Base-by-base conservation (phyloP, 2,113 vertebrate genomes). In the Plecotus auritus region DNA sequence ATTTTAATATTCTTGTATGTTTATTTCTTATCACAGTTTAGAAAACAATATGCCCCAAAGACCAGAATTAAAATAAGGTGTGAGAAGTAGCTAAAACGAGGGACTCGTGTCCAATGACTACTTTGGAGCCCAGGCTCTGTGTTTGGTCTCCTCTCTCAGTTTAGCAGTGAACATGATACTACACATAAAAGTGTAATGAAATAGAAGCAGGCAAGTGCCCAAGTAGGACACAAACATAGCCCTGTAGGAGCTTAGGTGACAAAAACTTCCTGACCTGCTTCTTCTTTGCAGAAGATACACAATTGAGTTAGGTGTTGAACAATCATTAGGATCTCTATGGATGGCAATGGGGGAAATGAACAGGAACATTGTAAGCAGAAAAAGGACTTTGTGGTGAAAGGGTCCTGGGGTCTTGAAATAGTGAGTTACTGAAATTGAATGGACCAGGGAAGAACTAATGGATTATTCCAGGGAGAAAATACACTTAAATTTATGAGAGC, bases 261-360 rank as follows among this genome's bases (percentile, higher is more conserved):
- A 37, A 26, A 11, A 1, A 0, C 0, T 20, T 35, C 40, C 72
- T 73, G 30, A n/a, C 20, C 23, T 5, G 0, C 9, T 47, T 18
- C 32, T 66, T 3, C 51, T 11, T 59, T 26, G 3, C 16, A 66
- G 20, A 72, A 17, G n/a, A 81, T 22, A 3, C 7, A 6, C 66
- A 20, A 10, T 9, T 32, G 77, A 81, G 32, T 13, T 28, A 45
- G 77, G 42, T 45, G 40, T 77, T 9, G 0, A 8, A 64, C 20
- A 40, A 51, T 51, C 85, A 88, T 40, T 61, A 40, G n/a, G 13
- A 32, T n/a, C 49, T 51, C 12, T 45, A 2, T 0, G 22, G 14
- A 23, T 12, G 17, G 20, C 85, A 14, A 73, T 0, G 1, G 28
- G 40, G 51, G 69, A 37, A 40, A 64, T 0, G 9, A 30, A 35